phyloP scores from a whole-genome alignment of 2,113 vertebrate species.

The Dicaeum eximium region DNA sequence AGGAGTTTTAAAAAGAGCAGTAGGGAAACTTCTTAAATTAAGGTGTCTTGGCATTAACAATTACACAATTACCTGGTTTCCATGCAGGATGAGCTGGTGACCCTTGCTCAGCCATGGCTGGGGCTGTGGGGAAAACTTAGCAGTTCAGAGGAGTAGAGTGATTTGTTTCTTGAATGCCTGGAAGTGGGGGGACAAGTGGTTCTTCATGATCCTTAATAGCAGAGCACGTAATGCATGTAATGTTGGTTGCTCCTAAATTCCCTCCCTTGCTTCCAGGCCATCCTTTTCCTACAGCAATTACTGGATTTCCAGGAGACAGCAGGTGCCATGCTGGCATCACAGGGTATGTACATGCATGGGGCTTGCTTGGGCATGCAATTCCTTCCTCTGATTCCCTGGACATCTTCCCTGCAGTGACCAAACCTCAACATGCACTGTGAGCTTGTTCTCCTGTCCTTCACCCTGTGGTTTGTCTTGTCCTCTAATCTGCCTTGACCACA shows the following conservation, averaged over 20 bases:
- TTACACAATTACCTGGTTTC: background rate
- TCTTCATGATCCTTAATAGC: background rate
- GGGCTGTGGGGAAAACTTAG: background rate
- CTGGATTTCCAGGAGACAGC: slow-evolving; percentile 97
- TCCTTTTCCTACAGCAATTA: slow-evolving; percentile 95
- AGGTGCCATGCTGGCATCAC: slow-evolving; percentile 95
- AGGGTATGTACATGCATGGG: slow-evolving; percentile 79
- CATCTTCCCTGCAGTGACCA: background rate
- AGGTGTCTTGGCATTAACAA: background rate
- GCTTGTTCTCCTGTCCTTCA: background rate
- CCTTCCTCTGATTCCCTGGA: background rate
- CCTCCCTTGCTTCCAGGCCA: slow-evolving; percentile 77
- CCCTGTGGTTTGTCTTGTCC: slow-evolving; percentile 26
- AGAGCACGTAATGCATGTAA: background rate
- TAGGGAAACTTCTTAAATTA: background rate
- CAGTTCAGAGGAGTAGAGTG: background rate
- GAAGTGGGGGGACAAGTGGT: background rate
- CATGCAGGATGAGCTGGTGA: background rate
- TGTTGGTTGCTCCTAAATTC: background rate
- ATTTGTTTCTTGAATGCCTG: background rate
- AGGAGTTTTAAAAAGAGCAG: background rate
- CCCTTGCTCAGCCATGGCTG: background rate
- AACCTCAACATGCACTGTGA: background rate
- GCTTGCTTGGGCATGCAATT: background rate
- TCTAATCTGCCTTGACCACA: background rate